Base-by-base conservation (phyloP, 64 coral and sea anemone genomes). In the Montipora foliosa region DNA sequence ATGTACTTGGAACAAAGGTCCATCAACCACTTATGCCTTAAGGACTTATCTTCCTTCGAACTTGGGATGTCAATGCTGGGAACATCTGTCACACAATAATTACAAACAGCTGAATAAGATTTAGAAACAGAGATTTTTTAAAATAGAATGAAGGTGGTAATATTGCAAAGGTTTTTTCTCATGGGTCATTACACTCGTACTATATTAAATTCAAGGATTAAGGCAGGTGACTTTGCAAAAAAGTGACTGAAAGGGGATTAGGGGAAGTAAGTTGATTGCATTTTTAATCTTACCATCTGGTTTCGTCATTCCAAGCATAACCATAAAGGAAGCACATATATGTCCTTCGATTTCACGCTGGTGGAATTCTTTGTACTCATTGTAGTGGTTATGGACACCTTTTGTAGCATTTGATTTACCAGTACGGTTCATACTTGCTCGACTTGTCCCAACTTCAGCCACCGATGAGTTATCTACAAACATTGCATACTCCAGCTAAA, bases 281-380 rank as follows among this genome's bases (percentile, higher is more conserved):
- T 66, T 16, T 11, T 66, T 14, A 66, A 14, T 66, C 61, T 66
- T 89, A 94, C 85, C 77, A 82, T 57, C 79, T 59, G 80, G 20
- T 79, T 53, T 61, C 5, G 19, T 73, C 92, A 94, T 94, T 68
- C 46, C 77, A 64, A 62, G 59, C 75, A 88, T 78, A 5, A 50
- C 67, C 85, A 89, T 89, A 47, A 89, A 94, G 49, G 92, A 94
- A 19, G 92, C 92, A 60, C 84, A 82, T 3, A 89, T 82, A 48
- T 89, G 92, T 50, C 76, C 92, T 29, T 94, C 24, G 0, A 24
- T 24, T 24, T 24, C 24, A 24, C 24, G 24, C 24, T 24, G 24
- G 24, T 24, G 24, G 24, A 24, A 24, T 24, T 24, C 24, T 24
- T 24, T 24, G 24, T 24, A 24, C 24, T 24, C 24, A 24, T 89